Base-by-base conservation (phyloP, 2,797 vertebrate genomes). In the Alexandromys oeconomus region DNA sequence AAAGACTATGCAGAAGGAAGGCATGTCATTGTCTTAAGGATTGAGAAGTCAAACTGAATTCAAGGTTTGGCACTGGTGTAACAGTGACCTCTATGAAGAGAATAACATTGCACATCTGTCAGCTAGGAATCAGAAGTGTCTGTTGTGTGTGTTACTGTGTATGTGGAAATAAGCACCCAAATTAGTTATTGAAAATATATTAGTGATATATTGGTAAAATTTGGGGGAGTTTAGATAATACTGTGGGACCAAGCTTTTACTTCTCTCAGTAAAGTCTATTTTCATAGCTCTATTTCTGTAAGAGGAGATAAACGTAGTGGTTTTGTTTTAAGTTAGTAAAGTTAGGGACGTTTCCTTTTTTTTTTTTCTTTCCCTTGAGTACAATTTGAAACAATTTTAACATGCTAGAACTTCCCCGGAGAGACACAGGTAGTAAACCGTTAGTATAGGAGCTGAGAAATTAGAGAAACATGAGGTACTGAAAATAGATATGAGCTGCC, bases 261-360 rank as follows among this genome's bases (percentile, higher is more conserved):
- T 85, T 31, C 86, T 79, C 74, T 57, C 76, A 67, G 6, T 95
- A 91, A 80, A 89, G n/a, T 90, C 89, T 76, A 93, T 88, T 93
- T 93, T 71, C 57, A 31, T 92, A 48, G 27, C 74, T 84, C 77
- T 78, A 54, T 46, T 95, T 88, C 79, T 74, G 34, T 84, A 69
- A 87, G 85, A 76, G 29, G 46, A 81, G 6, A n/a, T 77, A 6
- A 94, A 96, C 78, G 87, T 95, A 29, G n/a, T 94, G 69, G 2
- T 51, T 90, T 85, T 92, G 48, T 51, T 77, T 92, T 86, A 85
- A 92, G 37, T 84, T 93, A 59, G 57, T 59, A 76, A 87, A 67
- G 9, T 93, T 87, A 69, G 10, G 63, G 78, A 95, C 51, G 43
- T 59, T 76, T 92, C 9, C 61, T 0, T 48, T 94, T 0, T 95